phyloP scores from a whole-genome alignment of 2,888 invertebrate species.

The Gymnocheta viridis region DNA sequence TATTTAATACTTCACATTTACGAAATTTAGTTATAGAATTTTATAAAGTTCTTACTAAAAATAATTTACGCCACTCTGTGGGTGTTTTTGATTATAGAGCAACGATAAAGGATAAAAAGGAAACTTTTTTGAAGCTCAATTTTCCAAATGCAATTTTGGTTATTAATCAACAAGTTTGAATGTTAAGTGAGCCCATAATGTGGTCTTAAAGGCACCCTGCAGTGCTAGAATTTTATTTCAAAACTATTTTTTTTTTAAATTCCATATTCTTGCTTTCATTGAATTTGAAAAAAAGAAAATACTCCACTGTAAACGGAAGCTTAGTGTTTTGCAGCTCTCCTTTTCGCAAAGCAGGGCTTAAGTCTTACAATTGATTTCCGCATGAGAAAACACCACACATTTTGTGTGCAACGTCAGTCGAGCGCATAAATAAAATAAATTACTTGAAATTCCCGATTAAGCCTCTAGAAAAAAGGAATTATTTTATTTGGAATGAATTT shows the following conservation, averaged over 20 bases:
- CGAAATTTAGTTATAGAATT: constrained; percentile 19
- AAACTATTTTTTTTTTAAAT: neutral
- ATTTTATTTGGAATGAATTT: no score
- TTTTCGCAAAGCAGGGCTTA: neutral
- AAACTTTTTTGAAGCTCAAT: constrained; percentile 10
- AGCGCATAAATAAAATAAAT: constrained; percentile 55
- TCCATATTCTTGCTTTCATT: neutral
- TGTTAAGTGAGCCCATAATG: neutral
- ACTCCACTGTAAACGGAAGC: neutral
- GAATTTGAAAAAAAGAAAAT: neutral
- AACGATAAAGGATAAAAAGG: neutral
- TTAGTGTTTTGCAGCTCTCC: neutral
- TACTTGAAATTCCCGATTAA: constrained; percentile 50
- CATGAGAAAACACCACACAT: constrained; percentile 24
- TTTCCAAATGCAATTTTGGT: constrained; percentile 37
- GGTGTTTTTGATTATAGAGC: constrained; percentile 51
- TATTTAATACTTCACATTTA: constrained; percentile 16
- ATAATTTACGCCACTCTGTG: constrained; percentile 45
- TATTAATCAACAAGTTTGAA: constrained; percentile 40
- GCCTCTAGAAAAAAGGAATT: neutral
- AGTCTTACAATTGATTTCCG: constrained; percentile 33
- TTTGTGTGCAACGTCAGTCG: constrained; percentile 43
- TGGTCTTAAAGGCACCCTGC: neutral
- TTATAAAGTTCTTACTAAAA: constrained; percentile 18
- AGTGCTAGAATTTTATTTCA: neutral